Conservation (phyloP, 2,797 vertebrate genomes). For the Halcyon badia region DNA sequence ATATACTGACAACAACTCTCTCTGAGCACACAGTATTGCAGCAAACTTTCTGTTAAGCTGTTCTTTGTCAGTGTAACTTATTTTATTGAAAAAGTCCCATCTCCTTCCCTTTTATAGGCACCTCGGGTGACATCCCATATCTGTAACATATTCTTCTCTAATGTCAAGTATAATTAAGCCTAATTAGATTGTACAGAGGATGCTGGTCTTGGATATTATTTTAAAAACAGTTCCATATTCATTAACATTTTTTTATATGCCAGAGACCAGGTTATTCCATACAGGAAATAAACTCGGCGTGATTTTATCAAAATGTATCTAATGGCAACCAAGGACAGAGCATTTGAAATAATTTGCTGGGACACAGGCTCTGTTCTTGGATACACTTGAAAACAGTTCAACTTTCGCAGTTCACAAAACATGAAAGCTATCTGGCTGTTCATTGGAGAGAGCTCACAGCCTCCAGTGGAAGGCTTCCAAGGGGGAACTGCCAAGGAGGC, state of each 20-base stretch:
- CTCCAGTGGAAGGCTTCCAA: conserved; percentile 21
- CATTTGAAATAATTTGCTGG: not conserved
- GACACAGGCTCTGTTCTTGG: not conserved
- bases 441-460: not conserved
- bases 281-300: not conserved
- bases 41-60: not conserved
- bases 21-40: not conserved
- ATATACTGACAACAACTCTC: not conserved
- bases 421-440: not conserved
- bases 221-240: conserved; percentile 1
- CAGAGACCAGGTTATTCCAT: not conserved
- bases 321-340: not conserved
- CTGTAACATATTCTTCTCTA: not conserved
- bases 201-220: not conserved
- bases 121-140: not conserved
- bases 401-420: not conserved
- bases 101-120: not conserved
- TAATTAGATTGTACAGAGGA: not conserved
- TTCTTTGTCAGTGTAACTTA: not conserved
- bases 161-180: not conserved
- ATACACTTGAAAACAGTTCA: not conserved
- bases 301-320: not conserved
- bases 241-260: not conserved
- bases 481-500: conserved; percentile 3
- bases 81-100: not conserved